Evolutionary conservation across 2,888 invertebrate species (phyloP).

Genomic region (Eupithecia inturbata): DNA sequence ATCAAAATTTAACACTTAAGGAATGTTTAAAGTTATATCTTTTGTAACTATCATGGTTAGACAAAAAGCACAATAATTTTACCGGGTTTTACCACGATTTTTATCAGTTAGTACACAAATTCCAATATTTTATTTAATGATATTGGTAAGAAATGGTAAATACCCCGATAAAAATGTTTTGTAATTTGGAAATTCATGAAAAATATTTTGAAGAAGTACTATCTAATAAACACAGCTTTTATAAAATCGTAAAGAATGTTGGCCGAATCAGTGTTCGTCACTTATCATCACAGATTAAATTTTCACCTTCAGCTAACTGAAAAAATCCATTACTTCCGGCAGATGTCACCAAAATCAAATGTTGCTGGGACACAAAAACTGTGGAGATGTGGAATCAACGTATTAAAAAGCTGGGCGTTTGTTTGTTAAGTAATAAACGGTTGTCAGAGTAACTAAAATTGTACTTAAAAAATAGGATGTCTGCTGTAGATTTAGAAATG

Average conservation of each 20-base stretch:
- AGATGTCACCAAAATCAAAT: conserved; percentile 83
- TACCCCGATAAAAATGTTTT: neutral
- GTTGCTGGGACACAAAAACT: conserved; percentile 61
- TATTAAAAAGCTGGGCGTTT: neutral
- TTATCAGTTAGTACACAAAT: neutral
- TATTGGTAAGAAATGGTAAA: too few relatives aligned
- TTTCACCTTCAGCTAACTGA: conserved; percentile 85
- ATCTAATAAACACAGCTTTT: neutral
- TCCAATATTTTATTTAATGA: neutral
- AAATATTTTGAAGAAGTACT: neutral
- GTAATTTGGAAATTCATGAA: neutral
- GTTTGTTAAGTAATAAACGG: neutral
- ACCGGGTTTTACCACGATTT: neutral
- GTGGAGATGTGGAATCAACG: conserved; percentile 48
- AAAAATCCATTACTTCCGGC: conserved; percentile 84
- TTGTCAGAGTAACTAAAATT: neutral
- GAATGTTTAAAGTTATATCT: too few relatives aligned
- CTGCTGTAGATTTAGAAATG: neutral
- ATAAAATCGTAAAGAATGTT: conserved; percentile 48
- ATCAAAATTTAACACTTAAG: too few relatives aligned
- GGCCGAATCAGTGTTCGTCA: conserved; percentile 65
- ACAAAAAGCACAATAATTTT: too few relatives aligned
- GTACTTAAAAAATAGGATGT: neutral
- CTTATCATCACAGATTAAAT: conserved; percentile 81
- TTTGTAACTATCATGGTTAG: too few relatives aligned